Percentiles rank a stretch among this genome's conserved stretches.
phyloP scores from a whole-genome alignment of 2,888 invertebrate species.

The Caradrina kadenii region DNA sequence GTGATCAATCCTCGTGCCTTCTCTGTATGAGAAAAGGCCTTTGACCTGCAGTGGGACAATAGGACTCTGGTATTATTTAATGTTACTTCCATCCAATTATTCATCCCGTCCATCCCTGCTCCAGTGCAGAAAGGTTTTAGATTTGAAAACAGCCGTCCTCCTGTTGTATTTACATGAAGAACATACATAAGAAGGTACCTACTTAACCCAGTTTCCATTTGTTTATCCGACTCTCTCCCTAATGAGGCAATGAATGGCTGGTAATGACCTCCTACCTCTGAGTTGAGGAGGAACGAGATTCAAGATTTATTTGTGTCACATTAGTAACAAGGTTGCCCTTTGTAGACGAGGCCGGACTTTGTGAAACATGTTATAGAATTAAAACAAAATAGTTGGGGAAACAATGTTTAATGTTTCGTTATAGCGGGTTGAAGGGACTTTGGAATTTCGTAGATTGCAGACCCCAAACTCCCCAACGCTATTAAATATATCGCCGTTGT shows the following conservation, averaged over 20 bases:
- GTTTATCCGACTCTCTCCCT: conserved; percentile 18
- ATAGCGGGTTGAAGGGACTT: too few species aligned
- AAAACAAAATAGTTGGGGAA: neutral
- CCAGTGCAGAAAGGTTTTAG: neutral
- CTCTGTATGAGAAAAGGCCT: too few species aligned
- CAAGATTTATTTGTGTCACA: neutral
- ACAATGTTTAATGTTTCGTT: too few species aligned
- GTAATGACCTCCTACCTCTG: conserved; percentile 12
- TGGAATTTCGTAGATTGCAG: too few species aligned
- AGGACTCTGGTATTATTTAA: too few species aligned
- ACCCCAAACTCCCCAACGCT: too few species aligned
- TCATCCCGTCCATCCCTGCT: neutral
- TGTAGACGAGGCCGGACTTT: neutral
- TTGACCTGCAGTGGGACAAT: too few species aligned
- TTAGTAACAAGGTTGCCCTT: neutral
- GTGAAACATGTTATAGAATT: neutral
- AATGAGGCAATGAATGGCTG: conserved; percentile 42
- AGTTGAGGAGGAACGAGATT: neutral
- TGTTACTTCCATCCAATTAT: too few species aligned
- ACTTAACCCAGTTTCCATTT: conserved; percentile 44
- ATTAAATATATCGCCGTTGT: too few species aligned
- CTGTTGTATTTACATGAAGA: conserved; percentile 19
- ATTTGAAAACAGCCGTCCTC: neutral
- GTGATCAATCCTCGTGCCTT: too few species aligned
- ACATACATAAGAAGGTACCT: conserved; percentile 12